phyloP scores from a whole-genome alignment of 2,113 vertebrate genomes.

The Hylia prasina region DNA sequence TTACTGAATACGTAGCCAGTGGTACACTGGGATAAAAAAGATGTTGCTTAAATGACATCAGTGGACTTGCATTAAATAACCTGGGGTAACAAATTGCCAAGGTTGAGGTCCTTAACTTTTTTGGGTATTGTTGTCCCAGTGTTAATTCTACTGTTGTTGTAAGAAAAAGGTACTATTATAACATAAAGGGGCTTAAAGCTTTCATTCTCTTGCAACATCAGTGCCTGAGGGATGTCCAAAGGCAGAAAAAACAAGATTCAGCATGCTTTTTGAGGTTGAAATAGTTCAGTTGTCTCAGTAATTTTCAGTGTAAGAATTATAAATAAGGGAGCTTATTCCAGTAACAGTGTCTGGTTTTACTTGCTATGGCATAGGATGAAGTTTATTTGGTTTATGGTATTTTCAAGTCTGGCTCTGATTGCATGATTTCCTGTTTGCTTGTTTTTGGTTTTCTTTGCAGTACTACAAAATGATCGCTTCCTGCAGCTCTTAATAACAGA shows the following conservation, averaged over 20 bases:
- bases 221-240: not conserved
- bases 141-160: not conserved
- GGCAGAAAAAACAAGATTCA: not conserved
- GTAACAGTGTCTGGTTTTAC: not conserved
- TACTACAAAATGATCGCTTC: constrained; percentile 84
- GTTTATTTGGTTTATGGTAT: not conserved
- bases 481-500: constrained; percentile 85
- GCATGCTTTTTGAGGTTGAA: not conserved
- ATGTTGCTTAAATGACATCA: not conserved
- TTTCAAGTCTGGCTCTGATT: constrained; percentile 4
- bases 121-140: not conserved
- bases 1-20: not conserved
- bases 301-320: not conserved
- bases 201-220: not conserved
- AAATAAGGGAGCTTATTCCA: not conserved
- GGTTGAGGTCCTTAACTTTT: not conserved
- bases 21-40: not conserved
- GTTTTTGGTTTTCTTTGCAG: constrained; percentile 60
- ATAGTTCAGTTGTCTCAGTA: not conserved
- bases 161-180: not conserved
- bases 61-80: not conserved
- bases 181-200: not conserved
- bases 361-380: not conserved
- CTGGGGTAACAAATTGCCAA: not conserved
- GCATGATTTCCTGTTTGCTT: constrained; percentile 32